Conservation (phyloP, 1,140 invertebrate genomes). For the Pogonognathellus flavescens region DNA sequence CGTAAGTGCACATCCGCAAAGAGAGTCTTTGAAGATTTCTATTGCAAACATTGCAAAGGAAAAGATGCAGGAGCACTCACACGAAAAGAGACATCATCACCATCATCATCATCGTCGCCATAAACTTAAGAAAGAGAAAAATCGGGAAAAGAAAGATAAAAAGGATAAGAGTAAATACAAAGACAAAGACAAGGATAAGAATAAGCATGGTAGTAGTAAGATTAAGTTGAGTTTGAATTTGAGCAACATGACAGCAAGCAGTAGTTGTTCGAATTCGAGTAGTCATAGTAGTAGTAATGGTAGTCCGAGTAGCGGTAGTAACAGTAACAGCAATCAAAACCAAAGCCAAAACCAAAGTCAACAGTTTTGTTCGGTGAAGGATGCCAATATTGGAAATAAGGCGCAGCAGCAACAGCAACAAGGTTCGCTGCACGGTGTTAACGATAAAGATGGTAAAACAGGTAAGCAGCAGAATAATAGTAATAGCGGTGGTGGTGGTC, state of each 20-base stretch:
- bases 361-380: slow-evolving; percentile 39
- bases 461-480: slow-evolving; percentile 1
- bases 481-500: slow-evolving; percentile 38
- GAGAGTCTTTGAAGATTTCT: slow-evolving; percentile 55
- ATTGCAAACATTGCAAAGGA: slow-evolving; percentile 17
- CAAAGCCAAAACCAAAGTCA: slow-evolving; percentile 54
- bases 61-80: slow-evolving; percentile 31
- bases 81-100: slow-evolving; percentile 52
- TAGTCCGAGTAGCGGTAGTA: neutral
- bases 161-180: slow-evolving; percentile 28
- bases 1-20: neutral
- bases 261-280: neutral
- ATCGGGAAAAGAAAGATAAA: slow-evolving; percentile 57
- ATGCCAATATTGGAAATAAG: neutral
- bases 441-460: slow-evolving; percentile 12
- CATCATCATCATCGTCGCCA: slow-evolving; percentile 60
- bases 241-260: slow-evolving; percentile 36
- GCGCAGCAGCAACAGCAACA: neutral
- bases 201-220: slow-evolving; percentile 17
- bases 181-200: slow-evolving; percentile 57
- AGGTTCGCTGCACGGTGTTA: neutral
- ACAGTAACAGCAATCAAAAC: slow-evolving; percentile 12
- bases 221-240: slow-evolving; percentile 39
- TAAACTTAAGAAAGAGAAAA: slow-evolving; percentile 49
- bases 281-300: slow-evolving; percentile 8